These are phyloP conservation scores for Lontra canadensis DNA, from an alignment of 2,113 vertebrate genomes.

Conservation along the genomic window DNA sequence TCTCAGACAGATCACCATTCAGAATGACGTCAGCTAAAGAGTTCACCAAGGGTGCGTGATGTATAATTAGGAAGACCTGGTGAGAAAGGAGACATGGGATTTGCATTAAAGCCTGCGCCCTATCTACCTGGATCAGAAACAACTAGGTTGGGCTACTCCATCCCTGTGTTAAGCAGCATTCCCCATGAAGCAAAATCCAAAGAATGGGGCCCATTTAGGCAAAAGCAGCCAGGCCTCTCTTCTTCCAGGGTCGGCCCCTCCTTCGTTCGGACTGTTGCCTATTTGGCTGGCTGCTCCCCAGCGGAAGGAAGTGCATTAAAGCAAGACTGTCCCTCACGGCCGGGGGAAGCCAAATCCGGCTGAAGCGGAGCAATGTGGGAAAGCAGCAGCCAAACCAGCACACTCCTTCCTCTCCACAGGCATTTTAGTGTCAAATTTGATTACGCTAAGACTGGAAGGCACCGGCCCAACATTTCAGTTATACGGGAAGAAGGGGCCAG, in stretches of 20 bases:
- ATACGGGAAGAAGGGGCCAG: not conserved
- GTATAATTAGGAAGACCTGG: slow-evolving; percentile 98
- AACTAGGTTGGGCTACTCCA: not conserved
- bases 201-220: not conserved
- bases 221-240: not conserved
- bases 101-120: not conserved
- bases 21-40: slow-evolving; percentile 95
- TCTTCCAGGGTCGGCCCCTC: not conserved
- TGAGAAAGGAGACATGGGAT: not conserved
- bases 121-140: not conserved
- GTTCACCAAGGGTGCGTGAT: slow-evolving; percentile 95
- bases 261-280: not conserved
- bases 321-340: not conserved
- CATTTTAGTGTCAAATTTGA: not conserved
- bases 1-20: slow-evolving; percentile 95
- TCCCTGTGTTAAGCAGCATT: not conserved
- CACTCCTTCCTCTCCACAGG: not conserved
- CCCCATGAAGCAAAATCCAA: not conserved
- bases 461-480: not conserved
- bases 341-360: slow-evolving; percentile 3
- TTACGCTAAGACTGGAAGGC: not conserved
- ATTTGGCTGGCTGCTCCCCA: slow-evolving; percentile 30
- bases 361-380: not conserved
- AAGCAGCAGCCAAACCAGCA: not conserved
- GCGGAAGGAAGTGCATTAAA: slow-evolving; percentile 17